Evolutionary conservation across 2,888 invertebrate genomes (phyloP).

Genomic region (Beris chalybata): DNA sequence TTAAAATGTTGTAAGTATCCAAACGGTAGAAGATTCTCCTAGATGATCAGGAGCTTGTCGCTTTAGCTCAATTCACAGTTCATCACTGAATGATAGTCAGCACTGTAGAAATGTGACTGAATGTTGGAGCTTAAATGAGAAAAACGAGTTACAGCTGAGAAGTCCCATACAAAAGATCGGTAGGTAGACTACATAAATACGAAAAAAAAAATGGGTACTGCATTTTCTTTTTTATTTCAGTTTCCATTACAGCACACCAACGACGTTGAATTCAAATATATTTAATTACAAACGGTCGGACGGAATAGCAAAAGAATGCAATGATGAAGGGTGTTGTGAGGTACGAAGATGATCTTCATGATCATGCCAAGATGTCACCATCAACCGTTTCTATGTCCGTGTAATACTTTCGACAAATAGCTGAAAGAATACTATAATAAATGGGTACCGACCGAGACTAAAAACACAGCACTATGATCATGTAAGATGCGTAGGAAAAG

Average conservation of each 20-base stretch:
- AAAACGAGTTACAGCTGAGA: conserved; percentile 55
- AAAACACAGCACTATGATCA: too few species aligned
- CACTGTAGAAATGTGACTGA: conserved; percentile 39
- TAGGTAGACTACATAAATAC: conserved; percentile 15
- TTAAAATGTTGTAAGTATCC: too few species aligned
- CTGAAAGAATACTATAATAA: too few species aligned
- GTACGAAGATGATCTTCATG: too few species aligned
- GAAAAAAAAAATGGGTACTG: conserved; percentile 17
- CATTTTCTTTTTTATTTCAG: conserved; percentile 22
- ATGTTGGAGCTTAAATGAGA: conserved; percentile 48
- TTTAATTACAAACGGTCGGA: conserved; percentile 19
- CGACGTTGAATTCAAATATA: conserved; percentile 20
- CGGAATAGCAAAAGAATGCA: too few species aligned
- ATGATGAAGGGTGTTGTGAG: too few species aligned
- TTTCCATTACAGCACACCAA: conserved; percentile 10
- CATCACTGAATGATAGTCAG: conserved; percentile 30
- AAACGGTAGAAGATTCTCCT: neutral
- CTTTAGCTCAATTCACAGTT: conserved; percentile 16
- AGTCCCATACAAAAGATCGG: conserved; percentile 50
- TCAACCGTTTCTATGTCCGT: too few species aligned
- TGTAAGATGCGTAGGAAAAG: too few species aligned
- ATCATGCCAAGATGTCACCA: too few species aligned
- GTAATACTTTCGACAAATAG: too few species aligned
- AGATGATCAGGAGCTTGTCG: neutral
- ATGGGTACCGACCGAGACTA: too few species aligned